phyloP scores from a whole-genome alignment of 2,888 invertebrate species.

The Scaptomyza polygonia region DNA sequence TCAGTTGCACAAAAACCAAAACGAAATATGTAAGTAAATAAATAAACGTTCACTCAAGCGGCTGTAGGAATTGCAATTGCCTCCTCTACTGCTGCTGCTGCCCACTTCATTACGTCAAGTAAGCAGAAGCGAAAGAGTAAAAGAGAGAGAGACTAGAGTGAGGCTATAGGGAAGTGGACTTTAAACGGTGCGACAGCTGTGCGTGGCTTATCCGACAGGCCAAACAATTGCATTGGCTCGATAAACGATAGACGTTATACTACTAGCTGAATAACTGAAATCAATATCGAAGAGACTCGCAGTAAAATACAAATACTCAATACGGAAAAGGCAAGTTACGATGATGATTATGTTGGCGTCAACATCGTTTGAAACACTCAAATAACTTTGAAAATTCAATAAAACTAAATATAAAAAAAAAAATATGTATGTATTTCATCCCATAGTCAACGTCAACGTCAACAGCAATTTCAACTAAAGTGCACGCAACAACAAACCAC shows the following conservation, averaged over 20 bases:
- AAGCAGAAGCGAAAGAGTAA: conserved; percentile 10
- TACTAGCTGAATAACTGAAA: conserved; percentile 66
- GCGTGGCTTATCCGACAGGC: conserved; percentile 68
- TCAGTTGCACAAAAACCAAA: conserved; percentile 67
- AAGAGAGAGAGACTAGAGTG: not conserved
- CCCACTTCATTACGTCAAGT: conserved; percentile 46
- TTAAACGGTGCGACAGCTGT: conserved; percentile 65
- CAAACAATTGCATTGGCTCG: conserved; percentile 58
- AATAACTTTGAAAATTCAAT: conserved; percentile 73
- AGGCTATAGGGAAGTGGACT: conserved; percentile 70
- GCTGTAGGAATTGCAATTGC: conserved; percentile 30
- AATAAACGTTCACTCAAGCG: conserved; percentile 53
- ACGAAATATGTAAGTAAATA: conserved; percentile 51
- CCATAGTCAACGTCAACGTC: conserved; percentile 69
- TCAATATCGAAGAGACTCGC: conserved; percentile 9
- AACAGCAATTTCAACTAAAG: conserved; percentile 76
- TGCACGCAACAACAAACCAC: conserved; percentile 74
- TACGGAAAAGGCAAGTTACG: not conserved
- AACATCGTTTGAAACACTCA: conserved; percentile 52
- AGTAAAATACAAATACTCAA: conserved; percentile 21
- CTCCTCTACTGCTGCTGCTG: conserved; percentile 4
- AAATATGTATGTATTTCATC: conserved; percentile 33
- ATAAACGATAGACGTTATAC: conserved; percentile 55
- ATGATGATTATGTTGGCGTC: conserved; percentile 30
- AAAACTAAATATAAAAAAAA: conserved; percentile 52